Evolutionary conservation across 2,797 vertebrate species (phyloP).

Genomic region (Macropus fuliginosus): DNA sequence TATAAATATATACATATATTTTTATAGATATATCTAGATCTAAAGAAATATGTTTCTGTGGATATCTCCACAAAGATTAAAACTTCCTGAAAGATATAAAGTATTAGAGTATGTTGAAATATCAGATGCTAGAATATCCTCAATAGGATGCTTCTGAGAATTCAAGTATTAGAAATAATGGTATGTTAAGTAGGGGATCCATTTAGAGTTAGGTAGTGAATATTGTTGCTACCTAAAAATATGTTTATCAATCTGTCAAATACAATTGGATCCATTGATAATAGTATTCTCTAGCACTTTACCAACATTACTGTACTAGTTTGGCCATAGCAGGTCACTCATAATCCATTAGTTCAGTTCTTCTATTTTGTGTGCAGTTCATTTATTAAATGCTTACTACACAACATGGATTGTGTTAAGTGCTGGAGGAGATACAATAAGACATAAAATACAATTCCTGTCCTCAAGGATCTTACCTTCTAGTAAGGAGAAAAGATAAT

Average conservation of each 20-base stretch:
- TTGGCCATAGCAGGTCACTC: not conserved
- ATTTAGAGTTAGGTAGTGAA: not conserved
- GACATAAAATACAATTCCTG: not conserved
- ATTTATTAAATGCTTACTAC: not conserved
- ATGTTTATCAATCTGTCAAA: conserved; percentile 9
- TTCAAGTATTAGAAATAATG: not conserved
- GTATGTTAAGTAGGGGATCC: not conserved
- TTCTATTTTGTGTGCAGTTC: not conserved
- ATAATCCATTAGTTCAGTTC: not conserved
- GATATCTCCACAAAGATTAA: not conserved
- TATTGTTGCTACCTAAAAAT: conserved; percentile 32
- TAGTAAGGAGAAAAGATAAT: not conserved
- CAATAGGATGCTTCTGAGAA: not conserved
- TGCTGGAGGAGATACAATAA: not conserved
- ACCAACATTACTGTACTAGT: not conserved
- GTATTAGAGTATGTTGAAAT: not conserved
- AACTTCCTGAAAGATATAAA: not conserved
- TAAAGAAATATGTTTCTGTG: too few species aligned
- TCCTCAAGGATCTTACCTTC: not conserved
- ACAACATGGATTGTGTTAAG: not conserved
- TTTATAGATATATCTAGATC: not conserved
- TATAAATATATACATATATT: not conserved
- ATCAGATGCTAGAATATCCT: too few species aligned
- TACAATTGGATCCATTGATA: conserved; percentile 13
- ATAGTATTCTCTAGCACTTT: not conserved